These are phyloP conservation scores for Machaerirhynchus nigripectus DNA, from an alignment of 2,113 vertebrate species.

Conservation along the genomic window DNA sequence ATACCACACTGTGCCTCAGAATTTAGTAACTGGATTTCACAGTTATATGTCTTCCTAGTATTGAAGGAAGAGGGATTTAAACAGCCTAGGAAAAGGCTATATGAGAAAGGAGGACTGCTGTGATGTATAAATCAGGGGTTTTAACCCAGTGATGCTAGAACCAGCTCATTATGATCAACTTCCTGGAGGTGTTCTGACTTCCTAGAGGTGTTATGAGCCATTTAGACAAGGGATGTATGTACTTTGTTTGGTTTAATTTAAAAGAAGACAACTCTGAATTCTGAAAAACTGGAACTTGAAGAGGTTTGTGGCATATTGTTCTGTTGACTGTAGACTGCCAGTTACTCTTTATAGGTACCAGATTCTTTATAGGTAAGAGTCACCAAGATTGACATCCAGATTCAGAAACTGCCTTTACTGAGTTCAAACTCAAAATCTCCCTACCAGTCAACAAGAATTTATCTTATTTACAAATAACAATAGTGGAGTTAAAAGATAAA, in stretches of 20 bases:
- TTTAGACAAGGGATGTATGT: background rate
- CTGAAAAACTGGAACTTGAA: background rate
- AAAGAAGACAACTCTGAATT: background rate
- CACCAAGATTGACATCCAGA: background rate
- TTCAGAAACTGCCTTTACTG: background rate
- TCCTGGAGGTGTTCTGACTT: background rate
- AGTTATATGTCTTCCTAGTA: background rate
- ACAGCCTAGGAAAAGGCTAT: background rate
- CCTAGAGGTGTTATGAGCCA: background rate
- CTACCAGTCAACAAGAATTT: background rate
- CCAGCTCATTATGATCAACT: background rate
- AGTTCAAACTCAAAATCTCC: background rate
- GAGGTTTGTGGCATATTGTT: background rate
- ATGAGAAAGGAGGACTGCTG: background rate
- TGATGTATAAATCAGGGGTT: background rate
- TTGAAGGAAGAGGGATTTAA: constrained; percentile 3
- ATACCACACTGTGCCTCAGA: constrained; percentile 42
- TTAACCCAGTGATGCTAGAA: background rate
- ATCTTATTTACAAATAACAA: background rate
- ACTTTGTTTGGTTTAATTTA: background rate
- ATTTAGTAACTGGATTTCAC: background rate
- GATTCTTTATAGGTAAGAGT: background rate
- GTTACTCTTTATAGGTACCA: background rate
- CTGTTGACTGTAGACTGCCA: background rate
- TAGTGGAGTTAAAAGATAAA: background rate